phyloP scores from a whole-genome alignment of 2,888 invertebrate species.

The Electrophaes corylata region DNA sequence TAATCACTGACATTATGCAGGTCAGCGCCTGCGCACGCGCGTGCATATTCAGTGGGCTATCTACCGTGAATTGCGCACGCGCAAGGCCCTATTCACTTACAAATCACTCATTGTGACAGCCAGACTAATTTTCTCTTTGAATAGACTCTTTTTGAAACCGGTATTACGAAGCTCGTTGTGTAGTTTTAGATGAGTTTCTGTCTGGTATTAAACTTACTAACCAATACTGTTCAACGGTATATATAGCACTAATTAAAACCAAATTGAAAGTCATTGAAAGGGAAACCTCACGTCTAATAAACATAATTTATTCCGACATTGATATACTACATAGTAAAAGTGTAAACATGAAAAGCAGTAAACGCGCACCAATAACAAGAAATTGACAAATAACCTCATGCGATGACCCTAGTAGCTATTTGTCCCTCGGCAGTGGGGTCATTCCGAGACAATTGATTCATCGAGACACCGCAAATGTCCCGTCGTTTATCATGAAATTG shows the following conservation, averaged over 20 bases:
- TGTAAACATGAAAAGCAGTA: constrained; percentile 26
- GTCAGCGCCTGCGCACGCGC: constrained; percentile 31
- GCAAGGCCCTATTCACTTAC: constrained; percentile 42
- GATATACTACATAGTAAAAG: constrained; percentile 22
- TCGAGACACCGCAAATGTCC: constrained; percentile 70
- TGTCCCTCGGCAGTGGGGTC: constrained; percentile 56
- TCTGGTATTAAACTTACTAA: too few species aligned
- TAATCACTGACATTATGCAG: constrained; percentile 34
- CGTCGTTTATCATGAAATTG: constrained; percentile 44
- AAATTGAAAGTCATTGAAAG: neutral
- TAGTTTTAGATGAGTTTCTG: too few species aligned
- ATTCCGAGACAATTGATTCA: constrained; percentile 76
- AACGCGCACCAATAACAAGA: constrained; percentile 16
- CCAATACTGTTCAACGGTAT: too few species aligned
- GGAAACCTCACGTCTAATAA: constrained; percentile 1
- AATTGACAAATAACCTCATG: constrained; percentile 34
- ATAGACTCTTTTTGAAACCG: constrained; percentile 3
- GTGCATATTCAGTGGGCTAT: constrained; percentile 32
- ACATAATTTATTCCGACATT: constrained; percentile 15
- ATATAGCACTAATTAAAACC: neutral
- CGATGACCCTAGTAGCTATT: constrained; percentile 46
- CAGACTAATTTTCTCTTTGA: constrained; percentile 21
- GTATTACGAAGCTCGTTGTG: constrained; percentile 2
- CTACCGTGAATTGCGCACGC: constrained; percentile 29
- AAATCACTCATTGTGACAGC: constrained; percentile 38